phyloP scores from a whole-genome alignment of 2,113 vertebrate species.

The Piaya cayana region DNA sequence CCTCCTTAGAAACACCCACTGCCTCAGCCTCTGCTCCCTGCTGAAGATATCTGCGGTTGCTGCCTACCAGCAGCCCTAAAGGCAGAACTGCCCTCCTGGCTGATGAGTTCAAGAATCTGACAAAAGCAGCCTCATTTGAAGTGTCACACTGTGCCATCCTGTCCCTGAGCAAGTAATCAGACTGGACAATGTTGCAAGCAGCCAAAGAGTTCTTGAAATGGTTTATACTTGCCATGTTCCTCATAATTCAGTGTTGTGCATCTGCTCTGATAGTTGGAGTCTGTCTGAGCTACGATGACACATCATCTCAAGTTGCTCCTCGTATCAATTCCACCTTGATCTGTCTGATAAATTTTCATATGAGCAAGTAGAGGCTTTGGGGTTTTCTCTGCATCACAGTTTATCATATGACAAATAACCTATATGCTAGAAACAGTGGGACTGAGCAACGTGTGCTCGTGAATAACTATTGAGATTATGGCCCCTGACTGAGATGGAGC shows the following conservation, averaged over 20 bases:
- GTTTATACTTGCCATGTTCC: not conserved
- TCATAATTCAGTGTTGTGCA: not conserved
- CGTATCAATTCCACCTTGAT: not conserved
- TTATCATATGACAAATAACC: not conserved
- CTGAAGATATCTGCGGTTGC: not conserved
- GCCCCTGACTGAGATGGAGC: not conserved
- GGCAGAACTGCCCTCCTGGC: not conserved
- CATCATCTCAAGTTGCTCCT: not conserved
- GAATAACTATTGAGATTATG: not conserved
- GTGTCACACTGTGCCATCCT: not conserved
- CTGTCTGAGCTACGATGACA: not conserved
- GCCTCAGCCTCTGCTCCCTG: not conserved
- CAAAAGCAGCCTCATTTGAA: not conserved
- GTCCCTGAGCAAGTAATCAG: not conserved
- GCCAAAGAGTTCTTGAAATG: not conserved
- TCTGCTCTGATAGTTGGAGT: not conserved
- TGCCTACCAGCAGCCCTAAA: not conserved
- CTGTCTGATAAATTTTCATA: not conserved
- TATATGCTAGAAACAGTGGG: not conserved
- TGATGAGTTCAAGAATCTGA: not conserved
- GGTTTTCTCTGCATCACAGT: not conserved
- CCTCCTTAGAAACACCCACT: not conserved
- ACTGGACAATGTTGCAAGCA: not conserved
- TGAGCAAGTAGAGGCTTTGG: not conserved
- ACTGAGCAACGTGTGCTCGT: not conserved